Percentiles rank a stretch among this genome's conserved stretches.
Evolutionary conservation across 1,140 invertebrate species (phyloP).

Genomic region (Arctopsyche grandis): DNA sequence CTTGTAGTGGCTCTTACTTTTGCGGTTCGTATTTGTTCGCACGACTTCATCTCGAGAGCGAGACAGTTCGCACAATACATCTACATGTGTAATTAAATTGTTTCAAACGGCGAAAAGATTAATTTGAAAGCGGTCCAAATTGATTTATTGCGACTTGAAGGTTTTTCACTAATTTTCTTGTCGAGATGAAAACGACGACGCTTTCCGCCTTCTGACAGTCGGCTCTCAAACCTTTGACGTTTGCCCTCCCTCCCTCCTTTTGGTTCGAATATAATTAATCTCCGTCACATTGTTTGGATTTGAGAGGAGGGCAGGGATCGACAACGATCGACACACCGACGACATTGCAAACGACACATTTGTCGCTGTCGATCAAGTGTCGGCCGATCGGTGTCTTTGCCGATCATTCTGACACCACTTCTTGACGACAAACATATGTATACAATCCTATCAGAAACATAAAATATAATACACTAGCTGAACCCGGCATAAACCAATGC

Average conservation of each 20-base stretch:
- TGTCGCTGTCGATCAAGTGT: neutral
- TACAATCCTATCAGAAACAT: no score
- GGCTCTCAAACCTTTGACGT: neutral
- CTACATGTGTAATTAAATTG: neutral
- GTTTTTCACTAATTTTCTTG: neutral
- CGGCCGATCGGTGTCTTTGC: no score
- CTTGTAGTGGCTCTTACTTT: no score
- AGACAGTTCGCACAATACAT: neutral
- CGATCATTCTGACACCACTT: no score
- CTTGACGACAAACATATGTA: no score
- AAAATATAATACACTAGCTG: no score
- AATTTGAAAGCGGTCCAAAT: neutral
- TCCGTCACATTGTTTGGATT: conserved; percentile 3
- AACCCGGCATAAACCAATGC: no score
- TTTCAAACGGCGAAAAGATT: neutral
- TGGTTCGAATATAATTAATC: neutral
- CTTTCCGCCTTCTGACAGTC: neutral
- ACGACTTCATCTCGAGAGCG: no score
- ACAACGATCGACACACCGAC: neutral
- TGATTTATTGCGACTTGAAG: neutral
- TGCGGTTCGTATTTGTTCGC: no score
- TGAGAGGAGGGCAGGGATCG: neutral
- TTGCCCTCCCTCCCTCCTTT: neutral
- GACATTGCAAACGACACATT: conserved; percentile 6
- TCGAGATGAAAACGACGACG: neutral